Base-by-base conservation (phyloP, 2,797 vertebrate species). In the Mormyrops attenuatus region DNA sequence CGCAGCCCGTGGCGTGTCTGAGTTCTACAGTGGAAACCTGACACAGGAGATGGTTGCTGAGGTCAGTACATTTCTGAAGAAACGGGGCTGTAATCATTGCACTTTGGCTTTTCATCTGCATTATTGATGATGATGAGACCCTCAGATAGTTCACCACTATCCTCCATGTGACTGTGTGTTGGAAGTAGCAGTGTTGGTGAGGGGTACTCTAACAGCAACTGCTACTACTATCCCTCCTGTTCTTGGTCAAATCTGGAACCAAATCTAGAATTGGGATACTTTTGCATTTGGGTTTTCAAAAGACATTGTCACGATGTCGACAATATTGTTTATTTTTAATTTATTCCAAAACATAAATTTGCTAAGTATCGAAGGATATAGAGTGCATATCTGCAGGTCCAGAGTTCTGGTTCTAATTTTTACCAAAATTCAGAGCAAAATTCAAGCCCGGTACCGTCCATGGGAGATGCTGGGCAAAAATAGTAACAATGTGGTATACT, bases 11-110 rank as follows among this genome's bases (percentile, higher is more conserved):
- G 98, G 98, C 4, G 93, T 95, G 2, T 94, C 97, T 0, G 97
- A 97, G 89, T 98, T 99, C 94, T 99, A 99, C 92, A 94, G 89
- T 0, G 96, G 97, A 80, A 98, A 98, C 93, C 88, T 99, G 92
- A 97, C 97, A 0, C 96, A 97, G 93, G 98, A 99, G 95, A 99
- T 99, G 89, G 94, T 95, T 41, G 94, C 96, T 0, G 96, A 96
- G 95, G 99, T 99, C 94, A 94, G 92, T 89, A 3, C 15, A 2
- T 86, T 85, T 88, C 87, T 53, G 7, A 9, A 80, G 2, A 20
- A 20, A 2, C 38, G 5, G 7, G 38, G 73, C 73, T 17, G 34
- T 20, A 44, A 9, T 41, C 66, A 38, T 73, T 4, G 0, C 66
- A 73, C 30, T 73, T 73, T 34, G 13, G 30, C 30, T 73, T 38